A percentile compares a stretch with the other conserved stretches of the same genome.
These are phyloP conservation scores for Cylloceria caligata DNA, from an alignment of 2,888 invertebrate genomes.

Conservation along the genomic window DNA sequence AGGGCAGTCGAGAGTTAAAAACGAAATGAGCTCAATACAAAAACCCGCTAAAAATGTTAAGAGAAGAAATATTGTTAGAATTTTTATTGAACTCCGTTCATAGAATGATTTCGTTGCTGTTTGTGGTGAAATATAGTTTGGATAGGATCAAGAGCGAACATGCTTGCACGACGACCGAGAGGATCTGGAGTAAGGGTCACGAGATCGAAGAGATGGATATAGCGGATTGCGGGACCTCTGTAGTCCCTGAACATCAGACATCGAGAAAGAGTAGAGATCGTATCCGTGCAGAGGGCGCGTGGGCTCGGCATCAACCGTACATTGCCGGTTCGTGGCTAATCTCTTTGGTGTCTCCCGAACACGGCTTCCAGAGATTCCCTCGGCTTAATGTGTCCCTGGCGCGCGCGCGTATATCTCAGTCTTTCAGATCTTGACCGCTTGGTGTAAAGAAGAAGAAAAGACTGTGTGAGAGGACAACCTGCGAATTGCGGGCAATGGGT, in stretches of 20 bases:
- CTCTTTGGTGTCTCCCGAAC: conserved; percentile 73
- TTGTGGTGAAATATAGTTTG: conserved; percentile 8
- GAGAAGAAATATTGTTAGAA: not conserved
- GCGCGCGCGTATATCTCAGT: conserved; percentile 20
- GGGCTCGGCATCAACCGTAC: conserved; percentile 60
- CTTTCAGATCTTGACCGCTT: conserved; percentile 29
- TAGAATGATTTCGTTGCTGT: conserved; percentile 20
- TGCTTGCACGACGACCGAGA: conserved; percentile 37
- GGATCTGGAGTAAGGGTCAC: conserved; percentile 63
- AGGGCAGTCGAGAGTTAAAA: too few species aligned
- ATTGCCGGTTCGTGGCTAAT: conserved; percentile 72
- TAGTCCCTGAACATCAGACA: conserved; percentile 37
- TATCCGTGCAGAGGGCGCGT: conserved; percentile 68
- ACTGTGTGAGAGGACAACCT: not conserved
- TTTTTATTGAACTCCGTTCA: not conserved
- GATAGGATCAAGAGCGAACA: conserved; percentile 29
- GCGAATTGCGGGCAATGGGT: conserved; percentile 20
- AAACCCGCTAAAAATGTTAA: not conserved
- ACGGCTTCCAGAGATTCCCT: conserved; percentile 68
- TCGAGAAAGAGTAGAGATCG: conserved; percentile 69
- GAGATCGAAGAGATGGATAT: conserved; percentile 59
- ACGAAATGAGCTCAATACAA: not conserved
- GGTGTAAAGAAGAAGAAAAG: conserved; percentile 9
- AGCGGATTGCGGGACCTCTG: conserved; percentile 59
- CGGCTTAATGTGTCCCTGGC: conserved; percentile 69